Evolutionary conservation across 1,140 invertebrate genomes (phyloP).

Genomic region (Asbolus verrucosus): DNA sequence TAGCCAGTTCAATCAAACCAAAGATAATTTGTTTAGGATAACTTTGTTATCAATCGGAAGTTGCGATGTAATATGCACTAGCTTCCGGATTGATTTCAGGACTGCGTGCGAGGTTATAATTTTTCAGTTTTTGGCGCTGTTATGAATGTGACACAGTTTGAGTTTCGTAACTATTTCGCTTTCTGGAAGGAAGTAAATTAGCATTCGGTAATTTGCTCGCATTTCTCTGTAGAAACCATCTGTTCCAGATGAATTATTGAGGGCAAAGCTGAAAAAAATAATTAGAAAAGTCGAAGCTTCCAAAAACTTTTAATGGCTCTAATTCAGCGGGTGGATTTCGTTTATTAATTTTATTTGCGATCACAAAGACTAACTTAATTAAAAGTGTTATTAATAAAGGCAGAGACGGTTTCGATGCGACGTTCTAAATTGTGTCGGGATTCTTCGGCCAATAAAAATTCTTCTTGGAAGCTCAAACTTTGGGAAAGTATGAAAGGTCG

Average conservation of each 20-base stretch:
- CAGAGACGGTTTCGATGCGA: not conserved
- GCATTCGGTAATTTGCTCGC: not conserved
- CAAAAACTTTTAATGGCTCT: slow-evolving; percentile 2
- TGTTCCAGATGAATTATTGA: slow-evolving; percentile 17
- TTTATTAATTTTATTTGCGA: slow-evolving; percentile 19
- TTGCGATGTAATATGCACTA: slow-evolving; percentile 19
- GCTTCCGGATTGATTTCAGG: not conserved
- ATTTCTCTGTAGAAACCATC: slow-evolving; percentile 22
- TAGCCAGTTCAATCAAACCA: slow-evolving; percentile 1
- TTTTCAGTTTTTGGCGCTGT: too few species aligned
- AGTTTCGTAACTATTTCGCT: too few species aligned
- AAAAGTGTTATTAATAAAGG: slow-evolving; percentile 17
- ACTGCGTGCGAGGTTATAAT: not conserved
- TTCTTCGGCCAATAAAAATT: not conserved
- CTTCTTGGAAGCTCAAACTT: not conserved
- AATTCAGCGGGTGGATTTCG: not conserved
- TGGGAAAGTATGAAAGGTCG: not conserved
- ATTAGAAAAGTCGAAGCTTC: slow-evolving; percentile 13
- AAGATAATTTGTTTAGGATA: slow-evolving; percentile 9
- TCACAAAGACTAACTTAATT: not conserved
- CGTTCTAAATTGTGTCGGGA: not conserved
- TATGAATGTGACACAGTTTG: too few species aligned
- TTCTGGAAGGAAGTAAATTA: slow-evolving; percentile 13
- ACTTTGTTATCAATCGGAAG: slow-evolving; percentile 20
- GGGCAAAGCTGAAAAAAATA: not conserved